Evolutionary conservation across 2,113 vertebrate genomes (phyloP), one percentile per base, ranked within the genome.

Genomic region (Petromus typicus): DNA sequence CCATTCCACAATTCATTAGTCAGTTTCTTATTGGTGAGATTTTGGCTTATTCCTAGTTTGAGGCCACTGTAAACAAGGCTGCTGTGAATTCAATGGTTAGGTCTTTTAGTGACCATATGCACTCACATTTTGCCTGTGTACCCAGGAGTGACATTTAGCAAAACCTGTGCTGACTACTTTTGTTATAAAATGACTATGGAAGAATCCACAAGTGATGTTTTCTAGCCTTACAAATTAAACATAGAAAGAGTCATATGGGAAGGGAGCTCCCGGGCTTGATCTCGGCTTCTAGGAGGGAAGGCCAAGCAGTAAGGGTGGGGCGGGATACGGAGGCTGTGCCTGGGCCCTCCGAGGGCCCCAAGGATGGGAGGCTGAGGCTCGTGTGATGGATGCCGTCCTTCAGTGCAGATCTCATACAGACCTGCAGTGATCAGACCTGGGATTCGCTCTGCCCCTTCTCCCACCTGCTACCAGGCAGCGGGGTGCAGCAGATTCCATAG

Each of bases 161-260:
- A 85, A 92, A 30, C 3, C 9, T 5, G n/a, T n/a, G 27, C 71
- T 64, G 63, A 18, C 23, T 54, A 34, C n/a, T 18, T 95, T 45
- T 87, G n/a, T 56, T 83, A 88, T 76, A 25, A 86, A 82, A 92
- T 56, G 78, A 73, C 94, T 66, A 78, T 86, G 48, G 56, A 88
- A 88, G 89, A 69, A 37, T 20, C 0, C 3, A 48, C 79, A 66
- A n/a, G 32, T 40, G 63, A 86, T 66, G 67, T 85, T 14, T 66
- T 27, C 30, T n/a, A 37, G 13, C 32, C 81, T 67, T 69, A 61
- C 71, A 92, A 88, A 45, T 61, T 63, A 1, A 57, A 23, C 3
- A 17, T 48, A 56, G 18, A 48, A n/a, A 83, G 57, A 71, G 12
- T 61, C 40, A 3, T 16, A 5, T 79, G 69, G 66, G 22, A 78